Evolutionary conservation across 2,797 vertebrate species (phyloP).

Genomic region (Eidolon dupreanum): DNA sequence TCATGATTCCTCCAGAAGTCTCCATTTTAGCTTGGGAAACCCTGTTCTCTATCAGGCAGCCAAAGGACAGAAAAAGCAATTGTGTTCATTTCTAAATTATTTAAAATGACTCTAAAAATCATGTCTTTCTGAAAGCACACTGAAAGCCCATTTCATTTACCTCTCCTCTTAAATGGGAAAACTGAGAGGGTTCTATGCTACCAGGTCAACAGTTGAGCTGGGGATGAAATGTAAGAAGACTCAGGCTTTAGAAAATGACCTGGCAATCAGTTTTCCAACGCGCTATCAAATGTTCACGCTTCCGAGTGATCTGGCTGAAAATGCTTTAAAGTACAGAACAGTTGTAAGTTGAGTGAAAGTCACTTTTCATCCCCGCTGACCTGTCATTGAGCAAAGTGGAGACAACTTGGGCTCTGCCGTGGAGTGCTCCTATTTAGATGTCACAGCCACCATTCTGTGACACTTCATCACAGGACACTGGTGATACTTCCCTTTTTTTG

Average conservation of each 20-base stretch:
- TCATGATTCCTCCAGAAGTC: neutral
- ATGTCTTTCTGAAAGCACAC: neutral
- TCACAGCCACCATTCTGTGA: neutral
- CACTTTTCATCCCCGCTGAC: neutral
- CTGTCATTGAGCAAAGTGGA: slow-evolving; percentile 15
- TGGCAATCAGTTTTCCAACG: neutral
- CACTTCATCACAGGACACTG: neutral
- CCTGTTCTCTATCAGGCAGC: neutral
- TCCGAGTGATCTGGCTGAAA: slow-evolving; percentile 1
- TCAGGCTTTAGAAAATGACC: neutral
- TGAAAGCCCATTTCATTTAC: neutral
- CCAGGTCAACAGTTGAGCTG: neutral
- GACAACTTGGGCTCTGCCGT: neutral
- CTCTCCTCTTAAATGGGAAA: neutral
- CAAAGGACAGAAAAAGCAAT: neutral
- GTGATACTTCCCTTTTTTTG: neutral
- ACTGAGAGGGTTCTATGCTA: neutral
- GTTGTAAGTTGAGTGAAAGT: neutral
- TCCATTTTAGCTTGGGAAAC: neutral
- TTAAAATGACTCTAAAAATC: neutral
- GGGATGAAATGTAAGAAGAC: neutral
- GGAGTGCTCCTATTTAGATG: neutral
- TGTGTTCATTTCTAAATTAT: slow-evolving; percentile 9
- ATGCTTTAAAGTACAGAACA: neutral
- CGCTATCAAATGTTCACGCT: neutral